These are phyloP conservation scores for Scleropages formosus DNA, from an alignment of 2,797 vertebrate genomes.

Conservation along the genomic window DNA sequence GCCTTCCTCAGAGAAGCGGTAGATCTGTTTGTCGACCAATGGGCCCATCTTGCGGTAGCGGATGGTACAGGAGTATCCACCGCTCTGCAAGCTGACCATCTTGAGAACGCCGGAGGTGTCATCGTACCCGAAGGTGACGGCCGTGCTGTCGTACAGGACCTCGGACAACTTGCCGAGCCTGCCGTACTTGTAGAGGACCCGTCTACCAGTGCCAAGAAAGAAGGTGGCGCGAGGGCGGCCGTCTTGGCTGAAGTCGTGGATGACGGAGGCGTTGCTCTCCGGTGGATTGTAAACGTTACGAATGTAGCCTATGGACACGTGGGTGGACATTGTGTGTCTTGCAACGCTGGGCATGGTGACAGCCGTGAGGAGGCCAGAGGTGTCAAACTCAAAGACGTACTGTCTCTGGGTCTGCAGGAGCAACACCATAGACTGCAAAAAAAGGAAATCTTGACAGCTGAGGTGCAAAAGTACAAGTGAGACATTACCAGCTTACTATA, in stretches of 20 bases:
- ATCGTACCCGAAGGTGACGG: conserved; percentile 81
- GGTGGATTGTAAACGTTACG: conserved; percentile 84
- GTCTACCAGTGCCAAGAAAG: conserved; percentile 79
- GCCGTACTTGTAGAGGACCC: conserved; percentile 84
- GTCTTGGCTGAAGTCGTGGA: conserved; percentile 82
- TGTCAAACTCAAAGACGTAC: conserved; percentile 84
- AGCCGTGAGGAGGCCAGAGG: conserved; percentile 73
- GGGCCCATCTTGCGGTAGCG: conserved; percentile 84
- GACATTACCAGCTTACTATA: background rate
- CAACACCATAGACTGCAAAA: conserved; percentile 76
- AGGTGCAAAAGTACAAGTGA: background rate
- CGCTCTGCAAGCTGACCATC: conserved; percentile 85
- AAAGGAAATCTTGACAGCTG: background rate
- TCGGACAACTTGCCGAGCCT: conserved; percentile 82
- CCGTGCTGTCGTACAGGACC: conserved; percentile 82
- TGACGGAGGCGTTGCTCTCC: conserved; percentile 81
- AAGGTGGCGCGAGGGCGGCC: conserved; percentile 78
- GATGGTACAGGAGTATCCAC: conserved; percentile 85
- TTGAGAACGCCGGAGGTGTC: conserved; percentile 82
- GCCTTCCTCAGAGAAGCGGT: conserved; percentile 84
- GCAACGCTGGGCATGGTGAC: conserved; percentile 87
- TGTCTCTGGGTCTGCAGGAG: conserved; percentile 84
- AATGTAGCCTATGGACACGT: conserved; percentile 83
- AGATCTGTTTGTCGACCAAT: conserved; percentile 85
- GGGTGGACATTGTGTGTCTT: conserved; percentile 83